Percentiles rank a stretch among this genome's conserved stretches.
Conservation (phyloP, 2,888 invertebrate genomes). For the Omphaloscelis lunosa region DNA sequence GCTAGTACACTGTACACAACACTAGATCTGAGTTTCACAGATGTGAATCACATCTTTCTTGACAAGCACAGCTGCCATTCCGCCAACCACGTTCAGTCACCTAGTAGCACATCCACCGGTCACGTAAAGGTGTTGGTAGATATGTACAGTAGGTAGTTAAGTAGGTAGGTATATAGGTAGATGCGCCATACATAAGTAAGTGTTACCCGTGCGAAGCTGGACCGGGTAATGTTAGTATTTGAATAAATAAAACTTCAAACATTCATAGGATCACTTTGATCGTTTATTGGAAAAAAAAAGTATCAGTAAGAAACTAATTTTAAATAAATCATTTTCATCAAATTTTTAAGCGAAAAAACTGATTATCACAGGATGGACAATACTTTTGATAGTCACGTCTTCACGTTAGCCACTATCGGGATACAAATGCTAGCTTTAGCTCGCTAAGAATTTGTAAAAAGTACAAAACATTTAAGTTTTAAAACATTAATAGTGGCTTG, state of each 20-base stretch:
- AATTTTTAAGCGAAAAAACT: conserved; percentile 39
- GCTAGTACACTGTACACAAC: too few relatives aligned
- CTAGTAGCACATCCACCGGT: too few relatives aligned
- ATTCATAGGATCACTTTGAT: conserved; percentile 55
- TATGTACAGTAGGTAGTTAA: too few relatives aligned
- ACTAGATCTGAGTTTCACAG: too few relatives aligned
- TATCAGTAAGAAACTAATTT: conserved; percentile 57
- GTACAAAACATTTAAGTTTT: background rate
- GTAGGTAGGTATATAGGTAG: too few relatives aligned
- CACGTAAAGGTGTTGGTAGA: too few relatives aligned
- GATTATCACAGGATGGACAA: conserved; percentile 60
- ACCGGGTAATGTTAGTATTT: background rate
- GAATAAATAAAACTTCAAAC: conserved; percentile 43
- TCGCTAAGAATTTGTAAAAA: background rate
- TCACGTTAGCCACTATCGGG: conserved; percentile 8
- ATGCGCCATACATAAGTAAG: too few relatives aligned
- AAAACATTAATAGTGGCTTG: background rate
- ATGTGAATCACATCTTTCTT: too few relatives aligned
- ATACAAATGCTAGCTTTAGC: background rate
- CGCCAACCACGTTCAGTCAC: too few relatives aligned
- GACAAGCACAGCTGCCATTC: too few relatives aligned
- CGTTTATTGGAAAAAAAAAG: conserved; percentile 67
- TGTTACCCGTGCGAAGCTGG: too few relatives aligned
- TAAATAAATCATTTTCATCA: too few relatives aligned
- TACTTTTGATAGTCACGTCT: conserved; percentile 36